Evolutionary conservation across 2,888 invertebrate species (phyloP).

Genomic region (Phyllotreta cruciferae): DNA sequence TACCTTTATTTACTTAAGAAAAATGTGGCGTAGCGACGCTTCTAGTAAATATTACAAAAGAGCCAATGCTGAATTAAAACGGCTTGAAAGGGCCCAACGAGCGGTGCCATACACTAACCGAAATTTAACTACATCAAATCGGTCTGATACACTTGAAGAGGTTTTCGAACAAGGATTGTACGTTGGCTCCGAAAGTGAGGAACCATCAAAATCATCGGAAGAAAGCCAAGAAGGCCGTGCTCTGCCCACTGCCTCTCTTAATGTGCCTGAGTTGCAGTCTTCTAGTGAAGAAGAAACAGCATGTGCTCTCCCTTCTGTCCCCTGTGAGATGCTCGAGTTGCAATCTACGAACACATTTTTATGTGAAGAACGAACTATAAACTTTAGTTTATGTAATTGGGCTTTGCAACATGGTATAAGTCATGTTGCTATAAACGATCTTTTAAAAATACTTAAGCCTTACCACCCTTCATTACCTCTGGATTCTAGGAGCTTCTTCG

Average conservation of each 20-base stretch:
- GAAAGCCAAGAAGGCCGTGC: constrained; percentile 7
- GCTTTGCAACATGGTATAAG: constrained; percentile 13
- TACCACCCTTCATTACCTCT: constrained; percentile 19
- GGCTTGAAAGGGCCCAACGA: constrained; percentile 5
- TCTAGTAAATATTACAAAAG: constrained; percentile 8
- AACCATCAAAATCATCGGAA: neutral
- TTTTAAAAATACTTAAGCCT: neutral
- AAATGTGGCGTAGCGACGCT: constrained; percentile 9
- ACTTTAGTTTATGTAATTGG: constrained; percentile 6
- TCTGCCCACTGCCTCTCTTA: constrained; percentile 7
- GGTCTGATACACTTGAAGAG: neutral
- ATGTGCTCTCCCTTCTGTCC: neutral
- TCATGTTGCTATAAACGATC: constrained; percentile 14
- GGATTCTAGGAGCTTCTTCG: constrained; percentile 32
- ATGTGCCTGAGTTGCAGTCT: constrained; percentile 3
- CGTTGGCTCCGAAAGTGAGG: no score
- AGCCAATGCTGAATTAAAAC: neutral
- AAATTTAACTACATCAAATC: constrained; percentile 12
- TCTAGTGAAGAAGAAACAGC: constrained; percentile 11
- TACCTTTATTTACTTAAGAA: constrained; percentile 8
- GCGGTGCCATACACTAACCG: constrained; percentile 3
- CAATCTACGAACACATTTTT: constrained; percentile 1
- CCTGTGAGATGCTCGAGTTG: constrained; percentile 1
- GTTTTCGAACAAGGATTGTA: neutral
- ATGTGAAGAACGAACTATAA: constrained; percentile 9